Evolutionary conservation across 2,797 vertebrate genomes (phyloP).

Genomic region (Danio jaintianensis): DNA sequence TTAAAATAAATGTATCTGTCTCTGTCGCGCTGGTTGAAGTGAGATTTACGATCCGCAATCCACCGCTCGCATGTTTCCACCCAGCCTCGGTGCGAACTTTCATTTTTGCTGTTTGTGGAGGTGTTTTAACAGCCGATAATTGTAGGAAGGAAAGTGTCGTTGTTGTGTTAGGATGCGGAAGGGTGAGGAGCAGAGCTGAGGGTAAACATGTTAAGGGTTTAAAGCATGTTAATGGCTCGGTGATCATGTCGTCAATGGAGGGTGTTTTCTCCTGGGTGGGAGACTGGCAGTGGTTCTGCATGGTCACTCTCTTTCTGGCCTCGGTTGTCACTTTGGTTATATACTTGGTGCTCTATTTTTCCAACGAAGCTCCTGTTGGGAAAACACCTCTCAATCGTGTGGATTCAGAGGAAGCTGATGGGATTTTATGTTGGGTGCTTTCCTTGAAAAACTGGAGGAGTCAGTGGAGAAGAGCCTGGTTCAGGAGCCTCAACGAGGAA

Average conservation of each 20-base stretch:
- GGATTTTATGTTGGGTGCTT: constrained; percentile 88
- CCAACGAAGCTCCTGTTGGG: constrained; percentile 56
- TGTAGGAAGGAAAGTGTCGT: constrained; percentile 9
- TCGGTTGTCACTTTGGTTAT: constrained; percentile 85
- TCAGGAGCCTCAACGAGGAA: constrained; percentile 82
- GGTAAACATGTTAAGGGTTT: constrained; percentile 24
- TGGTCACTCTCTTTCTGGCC: constrained; percentile 88
- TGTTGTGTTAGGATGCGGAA: constrained; percentile 28
- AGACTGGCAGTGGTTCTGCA: constrained; percentile 84
- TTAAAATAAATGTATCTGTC: background rate
- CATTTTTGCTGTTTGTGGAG: constrained; percentile 25
- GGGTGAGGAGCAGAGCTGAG: background rate
- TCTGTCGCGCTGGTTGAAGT: background rate
- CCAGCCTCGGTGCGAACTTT: background rate
- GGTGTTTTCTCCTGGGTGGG: constrained; percentile 66
- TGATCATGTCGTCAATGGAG: constrained; percentile 42
- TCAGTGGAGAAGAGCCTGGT: constrained; percentile 90
- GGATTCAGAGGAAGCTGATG: constrained; percentile 76
- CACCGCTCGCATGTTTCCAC: background rate
- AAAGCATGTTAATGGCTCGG: background rate
- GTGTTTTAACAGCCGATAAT: background rate
- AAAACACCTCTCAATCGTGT: constrained; percentile 57
- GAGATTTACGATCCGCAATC: background rate
- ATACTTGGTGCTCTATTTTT: constrained; percentile 88
- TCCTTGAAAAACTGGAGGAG: constrained; percentile 86